phyloP scores from a whole-genome alignment of 2,113 vertebrate genomes.

The Rhinolophus ferrumequinum region DNA sequence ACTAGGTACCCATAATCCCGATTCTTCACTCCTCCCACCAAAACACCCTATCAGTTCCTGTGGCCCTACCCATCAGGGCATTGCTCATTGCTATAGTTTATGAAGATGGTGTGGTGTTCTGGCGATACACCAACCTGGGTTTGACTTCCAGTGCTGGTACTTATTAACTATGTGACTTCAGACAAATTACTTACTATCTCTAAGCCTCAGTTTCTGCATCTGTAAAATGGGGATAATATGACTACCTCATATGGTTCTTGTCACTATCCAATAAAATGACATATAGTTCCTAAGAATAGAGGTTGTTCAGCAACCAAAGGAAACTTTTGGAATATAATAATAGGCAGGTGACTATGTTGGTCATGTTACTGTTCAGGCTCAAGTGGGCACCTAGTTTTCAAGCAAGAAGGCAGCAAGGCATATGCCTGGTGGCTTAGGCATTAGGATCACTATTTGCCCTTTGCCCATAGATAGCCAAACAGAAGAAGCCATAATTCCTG shows the following conservation, averaged over 20 bases:
- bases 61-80: background rate
- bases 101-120: background rate
- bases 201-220: conserved; percentile 75
- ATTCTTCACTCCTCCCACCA: background rate
- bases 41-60: background rate
- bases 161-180: conserved; percentile 63
- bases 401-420: conserved; percentile 3
- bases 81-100: conserved; percentile 22
- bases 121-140: conserved; percentile 45
- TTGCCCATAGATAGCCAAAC: background rate
- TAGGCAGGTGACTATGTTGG: background rate
- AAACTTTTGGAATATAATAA: conserved; percentile 38
- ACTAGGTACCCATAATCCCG: background rate
- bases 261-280: conserved; percentile 61
- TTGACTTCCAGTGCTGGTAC: conserved; percentile 50
- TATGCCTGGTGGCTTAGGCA: background rate
- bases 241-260: conserved; percentile 59
- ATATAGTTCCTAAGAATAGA: conserved; percentile 42
- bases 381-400: background rate
- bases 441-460: background rate
- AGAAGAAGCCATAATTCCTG: background rate
- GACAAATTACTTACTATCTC: conserved; percentile 62
- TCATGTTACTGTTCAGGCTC: background rate
- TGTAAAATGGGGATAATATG: conserved; percentile 55
- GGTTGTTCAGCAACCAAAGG: conserved; percentile 7